Evolutionary conservation across 2,888 invertebrate species (phyloP), one percentile per base, ranked within the genome.

Genomic region (Diarsia mendica): DNA sequence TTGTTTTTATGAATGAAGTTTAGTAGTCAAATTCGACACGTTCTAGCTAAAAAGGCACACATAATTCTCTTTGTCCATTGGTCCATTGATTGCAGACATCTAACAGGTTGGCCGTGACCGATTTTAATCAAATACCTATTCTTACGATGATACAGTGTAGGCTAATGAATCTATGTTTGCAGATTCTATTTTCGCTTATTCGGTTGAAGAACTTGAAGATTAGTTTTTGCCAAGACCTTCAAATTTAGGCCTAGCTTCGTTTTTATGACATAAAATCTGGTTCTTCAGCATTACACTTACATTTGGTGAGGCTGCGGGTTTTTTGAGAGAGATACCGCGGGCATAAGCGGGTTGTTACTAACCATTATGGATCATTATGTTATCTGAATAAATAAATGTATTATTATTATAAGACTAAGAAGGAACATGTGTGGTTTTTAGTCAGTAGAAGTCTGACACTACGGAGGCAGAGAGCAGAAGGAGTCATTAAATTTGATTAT

Each of bases 51-150:
- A 74, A 72, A 39, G n/a, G 55, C 67, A 66, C 73, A 77, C 73
- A 80, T 80, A 76, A 67, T 71, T 73, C 65, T 76, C 49, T 28
- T 67, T 67, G 78, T 79, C 58, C 65, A 72, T 75, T 77, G 71
- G 79, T 83, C 63, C 63, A 67, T 69, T 73, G 73, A 84, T 82
- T 77, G 75, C 80, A 80, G 60, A 77, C 72, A 77, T 60, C 73
- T 74, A 83, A 87, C 81, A 72, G 49, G 87, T 89, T 89, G 87
- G 82, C 89, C 89, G 72, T 89, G 89, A 89, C 93, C 89, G 79
- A 88, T 89, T 84, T 88, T 73, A 69, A 73, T 82, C 67, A 78
- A 77, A 78, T 74, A 77, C 72, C 66, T 75, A 67, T 67, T 76
- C 68, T 84, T 77, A 72, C 70, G 65, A 70, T 74, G 71, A 77